A percentile compares a stretch with the other conserved stretches of the same genome.
Conservation (phyloP, 2,797 vertebrate species). For the Babyrousa celebensis region DNA sequence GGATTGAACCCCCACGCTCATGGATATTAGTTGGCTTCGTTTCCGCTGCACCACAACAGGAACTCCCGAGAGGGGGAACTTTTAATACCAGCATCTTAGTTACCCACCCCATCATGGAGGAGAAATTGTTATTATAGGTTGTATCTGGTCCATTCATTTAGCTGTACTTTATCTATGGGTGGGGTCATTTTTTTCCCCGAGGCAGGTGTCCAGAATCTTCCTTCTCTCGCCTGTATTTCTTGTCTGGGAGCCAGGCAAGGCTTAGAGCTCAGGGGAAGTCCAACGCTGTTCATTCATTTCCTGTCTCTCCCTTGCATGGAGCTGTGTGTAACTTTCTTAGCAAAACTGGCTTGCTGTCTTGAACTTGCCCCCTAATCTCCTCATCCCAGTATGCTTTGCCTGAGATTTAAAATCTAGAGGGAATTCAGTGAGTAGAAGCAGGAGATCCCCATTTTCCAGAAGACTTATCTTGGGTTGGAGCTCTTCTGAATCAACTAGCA, state of each 20-base stretch:
- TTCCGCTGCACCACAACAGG: too few species aligned
- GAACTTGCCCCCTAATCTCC: neutral
- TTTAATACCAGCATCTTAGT: neutral
- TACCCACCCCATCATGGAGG: neutral
- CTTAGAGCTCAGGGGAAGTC: neutral
- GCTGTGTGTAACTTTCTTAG: neutral
- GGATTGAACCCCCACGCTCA: too few species aligned
- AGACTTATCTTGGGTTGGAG: neutral
- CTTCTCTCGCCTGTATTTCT: neutral
- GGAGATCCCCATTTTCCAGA: neutral
- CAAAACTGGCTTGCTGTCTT: neutral
- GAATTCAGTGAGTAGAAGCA: neutral
- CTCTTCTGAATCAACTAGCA: neutral
- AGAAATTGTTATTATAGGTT: neutral
- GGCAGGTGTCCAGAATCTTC: neutral
- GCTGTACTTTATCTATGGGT: neutral
- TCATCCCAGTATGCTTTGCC: neutral
- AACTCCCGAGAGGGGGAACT: neutral
- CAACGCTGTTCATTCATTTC: neutral
- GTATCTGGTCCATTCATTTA: neutral
- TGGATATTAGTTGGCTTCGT: too few species aligned
- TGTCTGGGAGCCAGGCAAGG: neutral
- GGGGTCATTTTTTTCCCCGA: neutral
- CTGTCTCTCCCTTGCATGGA: neutral
- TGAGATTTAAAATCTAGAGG: neutral